Conservation (phyloP, 2,797 vertebrate genomes). For the Chelonia mydas region DNA sequence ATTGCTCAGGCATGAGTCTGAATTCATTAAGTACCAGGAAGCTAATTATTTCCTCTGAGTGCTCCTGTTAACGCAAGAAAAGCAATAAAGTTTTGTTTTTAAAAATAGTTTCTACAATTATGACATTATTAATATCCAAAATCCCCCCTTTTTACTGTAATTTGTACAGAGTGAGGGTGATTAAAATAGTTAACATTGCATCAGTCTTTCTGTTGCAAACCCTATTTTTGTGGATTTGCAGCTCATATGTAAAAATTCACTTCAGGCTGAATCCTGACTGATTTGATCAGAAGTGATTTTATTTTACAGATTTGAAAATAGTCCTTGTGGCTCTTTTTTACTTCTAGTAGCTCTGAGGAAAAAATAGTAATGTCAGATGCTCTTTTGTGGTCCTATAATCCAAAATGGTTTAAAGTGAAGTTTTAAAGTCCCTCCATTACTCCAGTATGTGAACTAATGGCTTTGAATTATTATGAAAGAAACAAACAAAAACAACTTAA, state of each 20-base stretch:
- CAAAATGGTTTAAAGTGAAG: not conserved
- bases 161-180: not conserved
- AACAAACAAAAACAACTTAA: not conserved
- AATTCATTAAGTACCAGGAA: constrained; percentile 13
- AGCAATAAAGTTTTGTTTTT: not conserved
- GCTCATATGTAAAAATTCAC: not conserved
- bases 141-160: not conserved
- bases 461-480: not conserved
- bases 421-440: not conserved
- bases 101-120: not conserved
- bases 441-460: not conserved
- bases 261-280: not conserved
- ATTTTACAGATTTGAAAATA: not conserved
- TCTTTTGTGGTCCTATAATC: not conserved
- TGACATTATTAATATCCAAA: not conserved
- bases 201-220: not conserved
- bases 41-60: not conserved
- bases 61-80: not conserved
- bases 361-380: not conserved
- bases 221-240: not conserved
- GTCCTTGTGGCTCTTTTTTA: not conserved
- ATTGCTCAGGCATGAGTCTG: not conserved
- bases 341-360: not conserved
- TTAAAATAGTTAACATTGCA: not conserved
- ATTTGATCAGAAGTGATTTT: not conserved